Conservation (phyloP, 2,888 invertebrate genomes). For the Parnassius glacialis region DNA sequence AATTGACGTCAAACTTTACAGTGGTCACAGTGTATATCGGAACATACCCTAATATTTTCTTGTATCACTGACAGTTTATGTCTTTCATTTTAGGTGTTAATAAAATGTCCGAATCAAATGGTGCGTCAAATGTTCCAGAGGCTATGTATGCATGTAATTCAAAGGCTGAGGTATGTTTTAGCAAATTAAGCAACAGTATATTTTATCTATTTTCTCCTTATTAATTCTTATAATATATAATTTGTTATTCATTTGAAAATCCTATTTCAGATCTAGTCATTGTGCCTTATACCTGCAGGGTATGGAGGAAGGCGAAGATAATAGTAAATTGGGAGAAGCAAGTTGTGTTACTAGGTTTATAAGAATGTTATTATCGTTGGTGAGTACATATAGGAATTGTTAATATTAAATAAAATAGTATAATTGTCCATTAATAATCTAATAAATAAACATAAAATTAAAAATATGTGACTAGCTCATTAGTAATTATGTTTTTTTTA, state of each 20-base stretch:
- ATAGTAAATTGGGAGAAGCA: constrained; percentile 85
- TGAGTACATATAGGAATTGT: constrained; percentile 57
- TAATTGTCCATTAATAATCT: too few species aligned
- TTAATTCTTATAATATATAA: too few species aligned
- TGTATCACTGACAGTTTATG: too few species aligned
- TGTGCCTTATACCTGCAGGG: constrained; percentile 83
- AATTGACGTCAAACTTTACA: too few species aligned
- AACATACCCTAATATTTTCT: too few species aligned
- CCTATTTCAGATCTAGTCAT: constrained; percentile 81
- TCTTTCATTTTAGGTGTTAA: constrained; percentile 84
- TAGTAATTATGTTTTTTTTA: too few species aligned
- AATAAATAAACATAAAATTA: too few species aligned
- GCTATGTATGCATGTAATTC: constrained; percentile 96
- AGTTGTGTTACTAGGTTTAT: constrained; percentile 97
- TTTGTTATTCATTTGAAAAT: neutral
- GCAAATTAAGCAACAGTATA: neutral
- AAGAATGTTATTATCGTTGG: constrained; percentile 91
- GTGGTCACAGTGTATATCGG: too few species aligned
- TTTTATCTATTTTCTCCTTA: neutral
- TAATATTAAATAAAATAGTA: too few species aligned
- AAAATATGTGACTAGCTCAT: too few species aligned
- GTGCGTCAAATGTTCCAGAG: constrained; percentile 98
- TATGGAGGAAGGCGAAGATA: constrained; percentile 77
- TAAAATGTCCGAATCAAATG: constrained; percentile 98
- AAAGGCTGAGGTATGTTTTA: constrained; percentile 85